phyloP scores from a whole-genome alignment of 2,888 invertebrate species.

The Hirtodrosophila alboralis region DNA sequence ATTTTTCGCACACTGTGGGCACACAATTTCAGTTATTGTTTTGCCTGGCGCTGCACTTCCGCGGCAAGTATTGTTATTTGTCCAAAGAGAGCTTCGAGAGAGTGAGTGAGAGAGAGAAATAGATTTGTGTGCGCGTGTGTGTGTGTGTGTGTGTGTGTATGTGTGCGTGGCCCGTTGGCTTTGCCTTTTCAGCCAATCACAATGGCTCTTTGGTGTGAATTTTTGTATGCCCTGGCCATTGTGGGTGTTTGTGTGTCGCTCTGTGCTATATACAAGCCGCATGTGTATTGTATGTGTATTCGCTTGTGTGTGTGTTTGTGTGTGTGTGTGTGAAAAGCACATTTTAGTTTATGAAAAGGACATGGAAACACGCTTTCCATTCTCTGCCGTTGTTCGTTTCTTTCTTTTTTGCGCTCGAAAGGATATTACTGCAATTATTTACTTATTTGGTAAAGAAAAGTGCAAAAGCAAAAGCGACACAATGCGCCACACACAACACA shows the following conservation, averaged over 20 bases:
- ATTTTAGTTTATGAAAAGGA: constrained; percentile 75
- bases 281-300: constrained; percentile 51
- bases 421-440: constrained; percentile 80
- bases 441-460: constrained; percentile 75
- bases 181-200: constrained; percentile 83
- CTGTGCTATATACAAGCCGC: constrained; percentile 60
- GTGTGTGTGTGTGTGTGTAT: constrained; percentile 33
- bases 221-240: constrained; percentile 72
- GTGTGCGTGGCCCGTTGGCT: constrained; percentile 53
- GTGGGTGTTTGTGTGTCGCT: constrained; percentile 73
- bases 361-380: constrained; percentile 78
- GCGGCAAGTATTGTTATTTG: constrained; percentile 57
- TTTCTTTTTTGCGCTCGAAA: constrained; percentile 72
- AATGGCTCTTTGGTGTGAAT: constrained; percentile 83
- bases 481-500: constrained; percentile 58
- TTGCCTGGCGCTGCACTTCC: constrained; percentile 74
- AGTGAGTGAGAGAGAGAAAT: constrained; percentile 43
- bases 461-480: constrained; percentile 59
- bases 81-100: constrained; percentile 50
- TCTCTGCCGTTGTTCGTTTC: constrained; percentile 67
- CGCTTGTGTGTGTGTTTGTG: constrained; percentile 29
- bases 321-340: constrained; percentile 59
- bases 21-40: constrained; percentile 78
- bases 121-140: constrained; percentile 27
- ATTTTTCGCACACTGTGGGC: constrained; percentile 63